These are phyloP conservation scores for Polymixis lichenea DNA, from an alignment of 2,888 invertebrate species.

Conservation along the genomic window DNA sequence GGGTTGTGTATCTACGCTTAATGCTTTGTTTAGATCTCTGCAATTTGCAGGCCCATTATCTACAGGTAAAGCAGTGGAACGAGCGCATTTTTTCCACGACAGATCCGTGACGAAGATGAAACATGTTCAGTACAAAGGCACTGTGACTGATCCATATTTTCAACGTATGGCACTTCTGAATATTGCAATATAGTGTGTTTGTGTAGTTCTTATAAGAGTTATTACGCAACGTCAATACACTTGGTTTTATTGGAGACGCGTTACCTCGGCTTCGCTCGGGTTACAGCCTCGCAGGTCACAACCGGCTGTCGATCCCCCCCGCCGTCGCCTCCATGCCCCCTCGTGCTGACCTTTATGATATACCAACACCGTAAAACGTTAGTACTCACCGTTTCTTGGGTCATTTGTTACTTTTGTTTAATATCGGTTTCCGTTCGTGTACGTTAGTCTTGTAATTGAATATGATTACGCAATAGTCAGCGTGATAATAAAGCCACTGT, in stretches of 20 bases:
- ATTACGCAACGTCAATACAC: conserved; percentile 57
- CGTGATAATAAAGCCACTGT: neutral
- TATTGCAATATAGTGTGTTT: neutral
- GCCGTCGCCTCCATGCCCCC: neutral
- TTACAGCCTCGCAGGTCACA: conserved; percentile 13
- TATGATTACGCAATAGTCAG: neutral
- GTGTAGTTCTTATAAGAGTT: conserved; percentile 32
- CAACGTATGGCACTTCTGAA: conserved; percentile 4
- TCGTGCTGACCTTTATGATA: conserved; percentile 24
- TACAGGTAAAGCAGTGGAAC: too few relatives aligned
- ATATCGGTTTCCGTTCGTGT: conserved; percentile 1
- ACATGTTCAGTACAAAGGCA: too few relatives aligned
- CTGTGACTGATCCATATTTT: neutral
- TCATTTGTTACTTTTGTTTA: conserved; percentile 21
- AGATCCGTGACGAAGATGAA: too few relatives aligned
- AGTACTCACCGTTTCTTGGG: conserved; percentile 14
- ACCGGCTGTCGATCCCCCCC: neutral
- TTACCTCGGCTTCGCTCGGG: conserved; percentile 8
- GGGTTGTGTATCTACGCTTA: too few relatives aligned
- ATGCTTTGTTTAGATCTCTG: neutral
- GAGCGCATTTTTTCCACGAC: neutral
- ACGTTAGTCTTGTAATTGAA: neutral
- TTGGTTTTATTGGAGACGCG: conserved; percentile 51
- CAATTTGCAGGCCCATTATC: neutral
- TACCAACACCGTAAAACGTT: conserved; percentile 43